Base-by-base conservation (phyloP, 2,797 vertebrate species). In the Tolypeutes matacus region DNA sequence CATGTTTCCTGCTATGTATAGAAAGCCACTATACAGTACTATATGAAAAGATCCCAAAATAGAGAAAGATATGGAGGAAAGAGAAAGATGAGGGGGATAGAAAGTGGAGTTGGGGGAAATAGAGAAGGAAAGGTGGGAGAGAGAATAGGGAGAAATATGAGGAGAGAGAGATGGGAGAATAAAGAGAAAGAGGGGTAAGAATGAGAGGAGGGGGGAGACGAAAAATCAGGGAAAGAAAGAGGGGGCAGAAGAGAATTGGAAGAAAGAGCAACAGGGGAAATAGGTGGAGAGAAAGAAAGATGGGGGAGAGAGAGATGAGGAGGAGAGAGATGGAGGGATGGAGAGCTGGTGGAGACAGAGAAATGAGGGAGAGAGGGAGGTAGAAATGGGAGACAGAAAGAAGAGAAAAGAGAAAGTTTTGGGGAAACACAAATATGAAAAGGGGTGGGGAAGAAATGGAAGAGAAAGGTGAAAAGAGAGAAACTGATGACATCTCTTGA, bases 301-400 rank as follows among this genome's bases (percentile, higher is more conserved):
- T 9, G 27, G 10, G 18, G 17, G 3, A 78, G 60, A 39, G 13
- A 64, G 36, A 65, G 34, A 69, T n/a, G 27, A 18, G 27, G 8
- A 39, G 2, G 34, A 18, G 46, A 84, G 58, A 89, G 29, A 49
- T 6, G 49, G 8, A 86, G 58, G 95, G 92, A 96, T 92, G 39
- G 75, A 65, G 46, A 77, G 97, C 70, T 62, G 92, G 15, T 69
- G 86, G 62, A 90, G 25, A 60, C 13, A 78, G 11, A 89, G 42
- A 84, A 87, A 53, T 5, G 18, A 86, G 29, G 18, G 5, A 39
- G 3, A 70, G 46, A 77, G 3, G 3, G 29, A 53, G 90, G 25
- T 67, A 53, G 87, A 78, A 86, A 65, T 3, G 11, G 2, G 49
- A 29, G 13, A 56, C 7, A 23, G 27, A 20, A 6, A 34, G 12